Conservation (phyloP, 2,888 invertebrate species). For the Dynastes maya region DNA sequence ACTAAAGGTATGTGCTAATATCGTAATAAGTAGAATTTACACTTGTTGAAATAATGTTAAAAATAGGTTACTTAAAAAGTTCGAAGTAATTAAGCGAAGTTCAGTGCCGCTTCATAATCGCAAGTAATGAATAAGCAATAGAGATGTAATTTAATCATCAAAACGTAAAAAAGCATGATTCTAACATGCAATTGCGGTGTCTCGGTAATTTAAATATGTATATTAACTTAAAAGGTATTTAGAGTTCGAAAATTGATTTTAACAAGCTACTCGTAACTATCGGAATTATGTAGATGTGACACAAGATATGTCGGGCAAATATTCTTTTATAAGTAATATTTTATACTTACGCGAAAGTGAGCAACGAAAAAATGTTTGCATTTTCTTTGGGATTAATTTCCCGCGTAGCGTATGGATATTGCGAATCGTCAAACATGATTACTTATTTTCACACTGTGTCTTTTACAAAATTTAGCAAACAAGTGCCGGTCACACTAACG, state of each 20-base stretch:
- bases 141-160: neutral
- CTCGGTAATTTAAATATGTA: too few relatives aligned
- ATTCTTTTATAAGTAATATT: too few relatives aligned
- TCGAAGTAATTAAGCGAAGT: neutral
- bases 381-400: constrained; percentile 54
- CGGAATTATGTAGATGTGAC: too few relatives aligned
- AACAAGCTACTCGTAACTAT: too few relatives aligned
- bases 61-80: neutral
- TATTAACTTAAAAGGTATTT: too few relatives aligned
- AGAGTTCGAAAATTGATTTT: too few relatives aligned
- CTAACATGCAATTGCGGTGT: too few relatives aligned
- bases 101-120: neutral
- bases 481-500: constrained; percentile 32
- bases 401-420: constrained; percentile 46
- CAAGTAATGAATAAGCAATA: neutral
- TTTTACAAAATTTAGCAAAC: constrained; percentile 19
- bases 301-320: too few relatives aligned
- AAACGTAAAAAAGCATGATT: too few relatives aligned
- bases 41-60: neutral
- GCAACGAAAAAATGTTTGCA: constrained; percentile 52
- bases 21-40: neutral
- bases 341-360: constrained; percentile 55
- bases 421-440: constrained; percentile 49
- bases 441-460: constrained; percentile 37
- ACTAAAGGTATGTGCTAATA: too few relatives aligned